phyloP scores from a whole-genome alignment of 2,113 vertebrate species.

The Xenopus laevis region DNA sequence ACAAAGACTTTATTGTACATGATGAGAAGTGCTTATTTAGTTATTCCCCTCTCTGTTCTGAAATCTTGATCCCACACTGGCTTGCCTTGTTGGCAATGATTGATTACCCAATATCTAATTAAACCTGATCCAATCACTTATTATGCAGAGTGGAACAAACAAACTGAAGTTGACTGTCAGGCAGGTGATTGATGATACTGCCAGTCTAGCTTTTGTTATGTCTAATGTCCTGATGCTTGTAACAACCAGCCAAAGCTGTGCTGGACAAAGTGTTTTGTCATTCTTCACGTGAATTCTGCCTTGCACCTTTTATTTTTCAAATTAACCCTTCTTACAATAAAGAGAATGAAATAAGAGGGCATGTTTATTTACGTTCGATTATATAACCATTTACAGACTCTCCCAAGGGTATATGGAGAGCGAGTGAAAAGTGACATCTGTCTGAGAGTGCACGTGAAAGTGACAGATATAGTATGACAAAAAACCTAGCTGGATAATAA shows the following conservation, averaged over 20 bases:
- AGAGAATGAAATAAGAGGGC: background rate
- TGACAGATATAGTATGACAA: conserved; percentile 65
- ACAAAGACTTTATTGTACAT: conserved; percentile 53
- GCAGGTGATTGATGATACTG: conserved; percentile 93
- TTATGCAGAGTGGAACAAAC: conserved; percentile 99
- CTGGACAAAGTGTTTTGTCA: conserved; percentile 92
- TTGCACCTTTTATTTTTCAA: conserved; percentile 48
- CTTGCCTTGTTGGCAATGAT: conserved; percentile 99
- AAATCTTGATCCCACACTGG: conserved; percentile 72
- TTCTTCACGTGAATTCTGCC: conserved; percentile 70
- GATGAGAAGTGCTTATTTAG: conserved; percentile 67
- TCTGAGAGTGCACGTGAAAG: conserved; percentile 52
- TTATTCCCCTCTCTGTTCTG: conserved; percentile 55
- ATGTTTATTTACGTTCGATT: conserved; percentile 61
- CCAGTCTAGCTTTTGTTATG: conserved; percentile 90
- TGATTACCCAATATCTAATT: conserved; percentile 99
- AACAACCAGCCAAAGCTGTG: conserved; percentile 89
- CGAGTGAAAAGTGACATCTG: conserved; percentile 43
- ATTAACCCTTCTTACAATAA: conserved; percentile 47
- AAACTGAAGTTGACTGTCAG: conserved; percentile 97
- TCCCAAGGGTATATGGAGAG: conserved; percentile 47
- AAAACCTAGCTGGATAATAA: conserved; percentile 56
- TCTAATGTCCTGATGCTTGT: conserved; percentile 96
- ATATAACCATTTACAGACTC: conserved; percentile 60
- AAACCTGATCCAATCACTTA: conserved; percentile 99